A percentile compares a stretch with the other conserved stretches of the same genome.
These are phyloP conservation scores for Dissostichus mawsoni DNA, from an alignment of 2,113 vertebrate genomes.

Conservation along the genomic window DNA sequence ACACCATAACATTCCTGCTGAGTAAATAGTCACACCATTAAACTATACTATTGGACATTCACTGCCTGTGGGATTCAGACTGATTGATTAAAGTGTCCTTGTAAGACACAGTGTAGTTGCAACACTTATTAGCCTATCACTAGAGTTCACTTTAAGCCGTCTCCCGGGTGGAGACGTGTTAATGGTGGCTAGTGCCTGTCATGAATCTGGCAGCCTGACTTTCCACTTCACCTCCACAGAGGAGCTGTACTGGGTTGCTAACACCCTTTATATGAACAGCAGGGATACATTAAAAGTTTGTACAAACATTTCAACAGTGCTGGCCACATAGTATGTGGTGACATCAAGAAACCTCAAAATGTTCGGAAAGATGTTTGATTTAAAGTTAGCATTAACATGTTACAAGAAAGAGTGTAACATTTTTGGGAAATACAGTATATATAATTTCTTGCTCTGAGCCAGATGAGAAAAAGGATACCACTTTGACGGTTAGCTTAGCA, in stretches of 20 bases:
- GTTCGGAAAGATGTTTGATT: constrained; percentile 24
- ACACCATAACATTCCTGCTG: constrained; percentile 14
- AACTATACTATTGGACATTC: constrained; percentile 23
- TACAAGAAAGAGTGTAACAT: constrained; percentile 3
- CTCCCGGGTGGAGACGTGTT: constrained; percentile 59
- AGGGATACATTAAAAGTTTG: constrained; percentile 61
- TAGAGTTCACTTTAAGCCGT: constrained; percentile 42
- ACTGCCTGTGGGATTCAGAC: constrained; percentile 24
- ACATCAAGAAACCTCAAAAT: constrained; percentile 30
- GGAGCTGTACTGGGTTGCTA: constrained; percentile 35
- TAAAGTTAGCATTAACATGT: constrained; percentile 6
- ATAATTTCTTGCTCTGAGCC: background rate
- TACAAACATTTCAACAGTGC: constrained; percentile 46
- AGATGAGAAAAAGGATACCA: background rate
- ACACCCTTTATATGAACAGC: constrained; percentile 53
- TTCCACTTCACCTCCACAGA: constrained; percentile 64
- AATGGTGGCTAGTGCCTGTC: constrained; percentile 61
- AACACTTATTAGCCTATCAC: constrained; percentile 46
- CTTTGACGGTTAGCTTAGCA: background rate
- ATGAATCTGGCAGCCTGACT: constrained; percentile 67
- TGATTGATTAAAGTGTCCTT: constrained; percentile 29
- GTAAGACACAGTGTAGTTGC: constrained; percentile 27
- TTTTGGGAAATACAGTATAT: constrained; percentile 9
- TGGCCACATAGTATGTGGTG: constrained; percentile 11
- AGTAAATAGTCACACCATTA: constrained; percentile 9